A percentile compares a stretch with the other conserved stretches of the same genome.
phyloP scores from a whole-genome alignment of 2,113 vertebrate genomes.

The Oostethus manadensis region DNA sequence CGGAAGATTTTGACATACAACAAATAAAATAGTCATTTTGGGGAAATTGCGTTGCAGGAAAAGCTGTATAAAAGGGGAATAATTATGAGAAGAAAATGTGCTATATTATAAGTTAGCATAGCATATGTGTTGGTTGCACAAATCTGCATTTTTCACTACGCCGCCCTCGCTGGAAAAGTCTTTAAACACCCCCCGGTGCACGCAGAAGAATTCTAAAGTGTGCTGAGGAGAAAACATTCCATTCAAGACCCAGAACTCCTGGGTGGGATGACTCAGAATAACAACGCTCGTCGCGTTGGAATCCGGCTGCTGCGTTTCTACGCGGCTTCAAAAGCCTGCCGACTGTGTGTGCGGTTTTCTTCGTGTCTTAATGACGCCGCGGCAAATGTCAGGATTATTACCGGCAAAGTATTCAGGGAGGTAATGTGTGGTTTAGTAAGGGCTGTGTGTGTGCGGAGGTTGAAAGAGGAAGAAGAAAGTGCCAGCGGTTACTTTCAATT shows the following conservation, averaged over 20 bases:
- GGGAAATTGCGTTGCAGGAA: too few relatives aligned
- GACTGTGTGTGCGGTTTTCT: conserved; percentile 18
- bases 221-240: too few relatives aligned
- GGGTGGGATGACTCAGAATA: not conserved
- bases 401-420: conserved; percentile 16
- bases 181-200: too few relatives aligned
- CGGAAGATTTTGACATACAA: too few relatives aligned
- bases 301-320: conserved; percentile 10
- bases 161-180: too few relatives aligned
- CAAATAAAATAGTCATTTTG: too few relatives aligned
- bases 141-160: too few relatives aligned
- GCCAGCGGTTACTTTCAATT: conserved; percentile 73
- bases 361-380: conserved; percentile 25
- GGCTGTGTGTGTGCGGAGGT: conserved; percentile 3
- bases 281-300: not conserved
- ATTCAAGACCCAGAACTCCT: not conserved
- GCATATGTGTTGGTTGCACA: too few relatives aligned
- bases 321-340: conserved; percentile 3
- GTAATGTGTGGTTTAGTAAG: conserved; percentile 34
- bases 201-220: not conserved
- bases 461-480: conserved; percentile 34
- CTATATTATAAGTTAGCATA: too few relatives aligned
- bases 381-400: conserved; percentile 65
- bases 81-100: too few relatives aligned
- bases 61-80: too few relatives aligned